These are phyloP conservation scores for Psylliodes chrysocephalus DNA, from an alignment of 2,888 invertebrate species.

Conservation along the genomic window DNA sequence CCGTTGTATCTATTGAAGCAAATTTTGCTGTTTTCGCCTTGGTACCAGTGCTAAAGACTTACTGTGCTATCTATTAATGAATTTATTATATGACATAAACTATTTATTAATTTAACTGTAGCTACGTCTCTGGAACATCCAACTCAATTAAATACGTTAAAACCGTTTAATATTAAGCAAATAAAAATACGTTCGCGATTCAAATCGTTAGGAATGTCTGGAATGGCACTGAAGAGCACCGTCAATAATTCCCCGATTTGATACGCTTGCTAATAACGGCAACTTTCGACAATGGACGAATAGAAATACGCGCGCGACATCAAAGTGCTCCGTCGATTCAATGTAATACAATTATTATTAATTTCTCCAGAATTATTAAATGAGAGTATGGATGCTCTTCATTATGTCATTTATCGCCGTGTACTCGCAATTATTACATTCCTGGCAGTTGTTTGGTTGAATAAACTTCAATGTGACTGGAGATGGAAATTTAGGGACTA, in stretches of 20 bases:
- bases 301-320: conserved; percentile 62
- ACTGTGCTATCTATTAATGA: no score
- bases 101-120: no score
- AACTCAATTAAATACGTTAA: conserved; percentile 29
- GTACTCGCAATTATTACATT: conserved; percentile 59
- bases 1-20: no score
- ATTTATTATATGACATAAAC: no score
- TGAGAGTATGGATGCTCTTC: conserved; percentile 56
- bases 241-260: conserved; percentile 39
- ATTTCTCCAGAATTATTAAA: conserved; percentile 64
- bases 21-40: no score
- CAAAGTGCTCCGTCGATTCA: conserved; percentile 61
- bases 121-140: not conserved
- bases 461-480: conserved; percentile 46
- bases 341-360: conserved; percentile 64
- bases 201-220: conserved; percentile 42
- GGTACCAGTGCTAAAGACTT: no score
- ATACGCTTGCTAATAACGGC: conserved; percentile 56
- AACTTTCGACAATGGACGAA: conserved; percentile 58
- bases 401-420: conserved; percentile 56
- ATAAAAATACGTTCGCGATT: conserved; percentile 26
- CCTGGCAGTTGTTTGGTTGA: conserved; percentile 52
- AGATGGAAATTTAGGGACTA: conserved; percentile 9
- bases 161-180: conserved; percentile 21
- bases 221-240: conserved; percentile 36